Evolutionary conservation across 2,113 vertebrate genomes (phyloP).

Genomic region (Gasterosteus aculeatus): DNA sequence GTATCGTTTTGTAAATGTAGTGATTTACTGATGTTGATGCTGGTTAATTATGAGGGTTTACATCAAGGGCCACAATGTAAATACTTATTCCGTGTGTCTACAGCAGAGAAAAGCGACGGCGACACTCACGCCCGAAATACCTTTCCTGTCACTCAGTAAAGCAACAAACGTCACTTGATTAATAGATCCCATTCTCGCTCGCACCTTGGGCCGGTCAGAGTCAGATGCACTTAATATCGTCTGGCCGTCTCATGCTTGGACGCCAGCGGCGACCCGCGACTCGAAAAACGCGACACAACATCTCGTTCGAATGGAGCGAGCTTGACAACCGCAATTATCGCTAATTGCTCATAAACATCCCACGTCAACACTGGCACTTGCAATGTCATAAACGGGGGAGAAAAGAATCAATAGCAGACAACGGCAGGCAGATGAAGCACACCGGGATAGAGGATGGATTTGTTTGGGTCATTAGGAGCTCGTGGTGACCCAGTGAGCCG

Average conservation of each 20-base stretch:
- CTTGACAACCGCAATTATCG: constrained; percentile 55
- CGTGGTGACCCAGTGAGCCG: constrained; percentile 71
- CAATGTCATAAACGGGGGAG: constrained; percentile 49
- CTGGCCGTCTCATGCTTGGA: constrained; percentile 41
- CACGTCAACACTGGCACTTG: constrained; percentile 66
- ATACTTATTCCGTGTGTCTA: neutral
- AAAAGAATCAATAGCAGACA: constrained; percentile 43
- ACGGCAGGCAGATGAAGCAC: constrained; percentile 39
- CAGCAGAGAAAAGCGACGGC: neutral
- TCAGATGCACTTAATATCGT: neutral
- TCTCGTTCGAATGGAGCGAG: constrained; percentile 51
- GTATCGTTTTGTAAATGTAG: neutral
- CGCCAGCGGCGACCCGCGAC: constrained; percentile 58
- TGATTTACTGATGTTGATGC: neutral
- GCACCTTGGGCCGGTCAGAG: neutral
- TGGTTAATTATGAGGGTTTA: neutral
- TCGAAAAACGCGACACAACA: constrained; percentile 28
- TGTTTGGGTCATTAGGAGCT: constrained; percentile 72
- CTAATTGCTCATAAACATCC: constrained; percentile 73
- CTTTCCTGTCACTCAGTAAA: neutral
- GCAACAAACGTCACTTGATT: neutral
- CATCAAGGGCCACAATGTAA: neutral
- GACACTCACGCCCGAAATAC: neutral
- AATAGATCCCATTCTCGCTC: neutral
- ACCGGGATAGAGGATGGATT: constrained; percentile 58